Conservation (phyloP, 2,888 invertebrate species). For the Fissipunctia ypsillon region DNA sequence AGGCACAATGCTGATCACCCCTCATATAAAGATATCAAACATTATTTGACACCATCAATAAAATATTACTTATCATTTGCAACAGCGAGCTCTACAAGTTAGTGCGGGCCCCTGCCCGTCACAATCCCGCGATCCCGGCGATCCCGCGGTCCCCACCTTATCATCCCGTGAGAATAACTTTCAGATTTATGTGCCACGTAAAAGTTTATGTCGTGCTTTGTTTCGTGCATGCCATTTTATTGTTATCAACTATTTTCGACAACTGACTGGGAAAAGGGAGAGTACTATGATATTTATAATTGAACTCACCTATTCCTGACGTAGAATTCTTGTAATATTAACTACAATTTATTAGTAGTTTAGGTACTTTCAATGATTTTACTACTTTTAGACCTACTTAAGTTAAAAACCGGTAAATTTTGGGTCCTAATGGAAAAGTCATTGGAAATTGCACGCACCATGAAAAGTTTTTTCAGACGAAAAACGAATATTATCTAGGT, state of each 20-base stretch:
- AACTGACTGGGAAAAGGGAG: conserved; percentile 55
- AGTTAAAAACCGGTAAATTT: not conserved
- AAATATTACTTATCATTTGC: conserved; percentile 64
- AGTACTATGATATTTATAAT: conserved; percentile 50
- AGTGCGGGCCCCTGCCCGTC: conserved; percentile 60
- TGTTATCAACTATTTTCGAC: conserved; percentile 72
- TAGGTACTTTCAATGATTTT: not conserved
- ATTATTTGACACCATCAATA: conserved; percentile 60
- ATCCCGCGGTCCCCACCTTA: conserved; percentile 81
- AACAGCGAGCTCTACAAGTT: conserved; percentile 60
- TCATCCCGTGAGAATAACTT: conserved; percentile 89
- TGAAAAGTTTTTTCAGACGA: not conserved
- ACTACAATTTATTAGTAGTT: not conserved
- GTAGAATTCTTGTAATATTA: not conserved
- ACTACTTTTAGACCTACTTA: not conserved
- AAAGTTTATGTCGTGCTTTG: conserved; percentile 89
- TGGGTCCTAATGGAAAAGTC: not conserved
- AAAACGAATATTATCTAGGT: not conserved
- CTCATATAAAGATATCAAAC: conserved; percentile 55
- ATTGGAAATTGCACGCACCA: not conserved
- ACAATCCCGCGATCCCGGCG: conserved; percentile 74
- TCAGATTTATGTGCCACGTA: conserved; percentile 88
- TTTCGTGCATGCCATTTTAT: conserved; percentile 78
- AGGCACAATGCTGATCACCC: conserved; percentile 39
- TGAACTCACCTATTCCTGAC: not conserved